These are phyloP conservation scores for Archips xylosteana DNA, from an alignment of 2,888 invertebrate species.

Conservation along the genomic window DNA sequence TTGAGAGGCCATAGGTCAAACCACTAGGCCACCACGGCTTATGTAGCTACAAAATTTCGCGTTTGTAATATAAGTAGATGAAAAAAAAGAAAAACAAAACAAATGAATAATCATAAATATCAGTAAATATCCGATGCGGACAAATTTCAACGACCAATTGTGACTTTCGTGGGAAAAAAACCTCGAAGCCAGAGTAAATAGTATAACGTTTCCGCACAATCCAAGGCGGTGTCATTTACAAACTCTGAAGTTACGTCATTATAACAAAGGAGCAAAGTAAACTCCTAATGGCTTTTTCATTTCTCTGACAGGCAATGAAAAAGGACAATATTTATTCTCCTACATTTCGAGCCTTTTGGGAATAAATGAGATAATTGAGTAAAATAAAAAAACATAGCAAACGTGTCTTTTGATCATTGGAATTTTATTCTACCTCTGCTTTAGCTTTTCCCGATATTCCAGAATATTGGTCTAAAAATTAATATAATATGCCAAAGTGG, in stretches of 20 bases:
- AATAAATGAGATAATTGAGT: constrained; percentile 22
- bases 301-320: constrained; percentile 53
- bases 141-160: not conserved
- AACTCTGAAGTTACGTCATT: constrained; percentile 46
- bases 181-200: not conserved
- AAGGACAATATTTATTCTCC: constrained; percentile 46
- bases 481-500: too few relatives aligned
- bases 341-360: constrained; percentile 24
- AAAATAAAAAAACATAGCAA: not conserved
- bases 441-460: not conserved
- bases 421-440: not conserved
- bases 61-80: too few relatives aligned
- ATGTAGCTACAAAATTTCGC: too few relatives aligned
- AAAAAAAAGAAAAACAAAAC: not conserved
- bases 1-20: too few relatives aligned
- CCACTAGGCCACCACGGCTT: too few relatives aligned
- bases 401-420: constrained; percentile 6
- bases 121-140: not conserved
- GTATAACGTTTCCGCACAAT: constrained; percentile 27
- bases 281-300: constrained; percentile 48
- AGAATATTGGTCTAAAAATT: not conserved
- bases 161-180: constrained; percentile 1
- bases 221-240: constrained; percentile 43
- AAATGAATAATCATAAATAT: not conserved
- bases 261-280: constrained; percentile 45